phyloP scores from a whole-genome alignment of 2,797 vertebrate species.

The Pipistrellus kuhlii region DNA sequence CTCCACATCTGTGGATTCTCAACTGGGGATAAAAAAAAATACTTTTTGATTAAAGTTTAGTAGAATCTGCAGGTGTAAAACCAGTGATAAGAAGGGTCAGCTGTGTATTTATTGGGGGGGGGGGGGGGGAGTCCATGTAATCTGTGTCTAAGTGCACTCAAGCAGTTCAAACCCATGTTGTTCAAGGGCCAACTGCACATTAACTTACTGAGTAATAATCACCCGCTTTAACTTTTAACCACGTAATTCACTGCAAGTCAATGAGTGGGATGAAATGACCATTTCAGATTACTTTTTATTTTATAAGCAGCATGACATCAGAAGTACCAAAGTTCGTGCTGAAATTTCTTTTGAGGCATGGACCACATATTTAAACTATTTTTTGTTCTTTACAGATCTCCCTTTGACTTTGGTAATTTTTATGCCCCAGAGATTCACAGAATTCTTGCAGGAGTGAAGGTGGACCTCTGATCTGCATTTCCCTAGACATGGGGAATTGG shows the following conservation, averaged over 20 bases:
- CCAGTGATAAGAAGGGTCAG: background rate
- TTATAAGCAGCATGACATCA: background rate
- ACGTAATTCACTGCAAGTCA: background rate
- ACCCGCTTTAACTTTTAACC: background rate
- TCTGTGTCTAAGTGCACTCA: background rate
- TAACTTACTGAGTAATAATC: background rate
- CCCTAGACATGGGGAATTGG: background rate
- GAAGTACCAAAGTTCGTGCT: background rate
- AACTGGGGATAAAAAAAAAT: background rate
- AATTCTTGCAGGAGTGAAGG: slow-evolving; percentile 1
- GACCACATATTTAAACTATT: background rate
- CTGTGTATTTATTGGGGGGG: background rate
- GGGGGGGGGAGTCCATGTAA: background rate
- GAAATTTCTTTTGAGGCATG: background rate
- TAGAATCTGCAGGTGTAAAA: background rate
- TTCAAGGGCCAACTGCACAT: background rate
- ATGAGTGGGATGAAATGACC: background rate
- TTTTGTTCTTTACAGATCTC: background rate
- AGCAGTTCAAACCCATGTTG: background rate
- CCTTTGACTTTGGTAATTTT: background rate
- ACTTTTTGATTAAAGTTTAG: background rate
- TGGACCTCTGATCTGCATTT: background rate
- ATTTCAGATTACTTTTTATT: slow-evolving; percentile 40
- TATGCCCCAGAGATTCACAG: background rate
- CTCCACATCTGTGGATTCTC: background rate